Percentiles rank a stretch among this genome's conserved stretches.
These are phyloP conservation scores for Porites cylindrica DNA, from an alignment of 92 coral and sea anemone species.

Conservation along the genomic window DNA sequence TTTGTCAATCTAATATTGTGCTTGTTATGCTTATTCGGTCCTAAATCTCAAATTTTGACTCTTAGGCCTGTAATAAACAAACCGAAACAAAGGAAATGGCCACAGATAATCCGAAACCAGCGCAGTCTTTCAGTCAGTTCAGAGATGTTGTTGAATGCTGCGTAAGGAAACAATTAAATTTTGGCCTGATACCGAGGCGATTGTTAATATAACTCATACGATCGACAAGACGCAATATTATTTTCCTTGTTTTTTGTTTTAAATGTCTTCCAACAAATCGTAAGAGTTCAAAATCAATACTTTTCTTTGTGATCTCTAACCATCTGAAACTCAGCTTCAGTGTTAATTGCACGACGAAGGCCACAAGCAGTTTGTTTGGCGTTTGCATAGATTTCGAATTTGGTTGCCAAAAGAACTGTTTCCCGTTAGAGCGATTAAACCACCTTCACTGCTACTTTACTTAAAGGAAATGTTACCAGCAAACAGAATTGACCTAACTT, in stretches of 20 bases:
- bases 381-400: background rate
- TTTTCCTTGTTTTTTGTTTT: background rate
- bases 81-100: background rate
- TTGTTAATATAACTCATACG: background rate
- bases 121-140: background rate
- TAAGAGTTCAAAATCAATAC: background rate
- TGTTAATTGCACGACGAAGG: background rate
- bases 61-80: background rate
- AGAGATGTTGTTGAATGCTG: too few species aligned
- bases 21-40: background rate
- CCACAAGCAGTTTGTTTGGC: background rate
- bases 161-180: constrained; percentile 1
- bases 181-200: background rate
- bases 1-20: constrained; percentile 4
- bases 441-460: too few species aligned
- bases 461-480: too few species aligned
- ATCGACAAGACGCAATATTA: background rate
- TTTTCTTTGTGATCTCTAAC: background rate
- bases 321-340: background rate
- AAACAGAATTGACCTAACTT: too few species aligned
- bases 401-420: background rate
- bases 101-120: background rate
- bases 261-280: background rate
- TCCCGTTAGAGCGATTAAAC: too few species aligned
- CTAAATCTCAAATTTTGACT: constrained; percentile 3